Conservation (phyloP, 2,113 vertebrate genomes). For the Myxocyprinus asiaticus region DNA sequence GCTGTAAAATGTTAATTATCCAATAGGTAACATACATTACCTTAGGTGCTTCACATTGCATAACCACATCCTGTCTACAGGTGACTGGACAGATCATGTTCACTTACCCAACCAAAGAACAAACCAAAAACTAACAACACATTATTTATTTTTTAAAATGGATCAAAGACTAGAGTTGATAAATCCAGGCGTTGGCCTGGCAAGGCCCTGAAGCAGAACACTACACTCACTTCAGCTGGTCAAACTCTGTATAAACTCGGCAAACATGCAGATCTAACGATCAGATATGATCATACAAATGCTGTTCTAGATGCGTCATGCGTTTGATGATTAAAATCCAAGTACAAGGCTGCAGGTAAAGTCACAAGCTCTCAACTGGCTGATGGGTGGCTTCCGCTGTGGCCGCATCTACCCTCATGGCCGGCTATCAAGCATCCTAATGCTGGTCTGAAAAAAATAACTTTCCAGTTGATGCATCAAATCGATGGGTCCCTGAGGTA, state of each 20-base stretch:
- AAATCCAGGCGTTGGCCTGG: background rate
- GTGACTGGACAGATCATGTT: background rate
- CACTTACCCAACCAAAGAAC: background rate
- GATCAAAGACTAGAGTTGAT: background rate
- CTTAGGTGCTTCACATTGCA: too few relatives aligned
- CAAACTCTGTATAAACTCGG: slow-evolving; percentile 1
- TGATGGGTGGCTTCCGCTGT: slow-evolving; percentile 17
- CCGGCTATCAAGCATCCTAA: slow-evolving; percentile 22
- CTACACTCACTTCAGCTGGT: background rate
- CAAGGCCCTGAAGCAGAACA: background rate
- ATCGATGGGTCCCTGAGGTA: background rate
- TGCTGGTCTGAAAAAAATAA: background rate
- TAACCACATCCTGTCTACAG: background rate
- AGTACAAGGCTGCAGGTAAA: background rate
- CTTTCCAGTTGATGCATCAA: background rate
- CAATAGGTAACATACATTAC: too few relatives aligned
- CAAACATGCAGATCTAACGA: background rate
- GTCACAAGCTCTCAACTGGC: background rate
- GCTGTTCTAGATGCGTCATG: too few relatives aligned
- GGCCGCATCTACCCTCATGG: slow-evolving; percentile 51
- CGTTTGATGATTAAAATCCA: background rate
- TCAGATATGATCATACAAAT: background rate
- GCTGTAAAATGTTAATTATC: too few relatives aligned
- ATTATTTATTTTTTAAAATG: too few relatives aligned
- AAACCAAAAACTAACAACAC: background rate